phyloP scores from a whole-genome alignment of 2,113 vertebrate genomes.

The Oreamnos americanus region DNA sequence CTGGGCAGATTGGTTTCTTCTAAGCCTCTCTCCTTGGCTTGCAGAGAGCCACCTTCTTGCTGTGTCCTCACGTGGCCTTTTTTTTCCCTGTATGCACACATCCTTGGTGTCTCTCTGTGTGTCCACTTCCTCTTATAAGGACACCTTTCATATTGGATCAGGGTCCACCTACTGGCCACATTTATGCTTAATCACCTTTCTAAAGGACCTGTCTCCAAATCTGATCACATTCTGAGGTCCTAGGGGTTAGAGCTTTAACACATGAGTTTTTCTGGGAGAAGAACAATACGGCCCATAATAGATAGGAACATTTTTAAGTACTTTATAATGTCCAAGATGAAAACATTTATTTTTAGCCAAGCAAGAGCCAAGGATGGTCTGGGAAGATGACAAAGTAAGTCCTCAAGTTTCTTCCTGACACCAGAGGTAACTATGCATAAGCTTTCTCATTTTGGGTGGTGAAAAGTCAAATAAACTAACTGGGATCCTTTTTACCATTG shows the following conservation, averaged over 20 bases:
- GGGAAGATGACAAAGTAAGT: neutral
- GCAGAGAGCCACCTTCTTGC: neutral
- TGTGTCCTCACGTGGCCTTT: rapidly evolving
- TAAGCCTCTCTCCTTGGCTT: neutral
- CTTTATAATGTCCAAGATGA: neutral
- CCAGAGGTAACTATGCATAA: neutral
- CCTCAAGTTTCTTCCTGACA: neutral
- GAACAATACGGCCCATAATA: neutral
- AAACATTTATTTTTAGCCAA: neutral
- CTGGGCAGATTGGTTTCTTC: neutral
- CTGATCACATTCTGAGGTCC: neutral
- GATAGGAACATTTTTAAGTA: neutral
- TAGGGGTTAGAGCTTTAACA: neutral
- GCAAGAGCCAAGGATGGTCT: neutral
- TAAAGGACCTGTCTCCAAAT: neutral
- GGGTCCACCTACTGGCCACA: neutral
- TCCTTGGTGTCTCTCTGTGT: neutral
- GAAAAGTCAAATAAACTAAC: neutral
- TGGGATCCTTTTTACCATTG: neutral
- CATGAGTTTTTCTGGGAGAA: neutral
- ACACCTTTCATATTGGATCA: neutral
- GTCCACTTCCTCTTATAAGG: neutral
- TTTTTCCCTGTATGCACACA: rapidly evolving
- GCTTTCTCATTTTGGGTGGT: neutral
- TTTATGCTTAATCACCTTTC: neutral